A percentile compares a stretch with the other conserved stretches of the same genome.
phyloP scores from a whole-genome alignment of 1,140 invertebrate species.

The Plodia interpunctella region DNA sequence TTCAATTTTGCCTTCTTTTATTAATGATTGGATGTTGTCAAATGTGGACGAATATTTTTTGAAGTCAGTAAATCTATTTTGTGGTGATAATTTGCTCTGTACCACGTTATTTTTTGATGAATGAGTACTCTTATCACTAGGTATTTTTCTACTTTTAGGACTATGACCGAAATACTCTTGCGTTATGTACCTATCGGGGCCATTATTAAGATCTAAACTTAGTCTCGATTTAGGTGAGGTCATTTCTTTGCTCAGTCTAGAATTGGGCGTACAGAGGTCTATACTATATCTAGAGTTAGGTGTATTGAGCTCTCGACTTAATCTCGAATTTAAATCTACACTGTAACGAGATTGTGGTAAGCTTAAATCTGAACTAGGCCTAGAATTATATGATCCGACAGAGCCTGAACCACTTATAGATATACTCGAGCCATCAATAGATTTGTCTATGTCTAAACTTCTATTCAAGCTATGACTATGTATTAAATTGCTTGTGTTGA shows the following conservation, averaged over 20 bases:
- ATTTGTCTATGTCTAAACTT: constrained; percentile 67
- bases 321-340: constrained; percentile 77
- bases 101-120: constrained; percentile 53
- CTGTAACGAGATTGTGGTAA: constrained; percentile 78
- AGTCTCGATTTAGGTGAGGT: constrained; percentile 78
- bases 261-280: constrained; percentile 78
- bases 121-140: constrained; percentile 51
- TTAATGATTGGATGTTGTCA: constrained; percentile 86
- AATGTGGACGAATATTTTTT: constrained; percentile 87
- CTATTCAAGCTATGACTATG: constrained; percentile 65
- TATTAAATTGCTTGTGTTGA: constrained; percentile 60
- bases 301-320: constrained; percentile 78
- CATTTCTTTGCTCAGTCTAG: constrained; percentile 77
- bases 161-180: constrained; percentile 75
- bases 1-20: constrained; percentile 81
- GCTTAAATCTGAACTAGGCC: constrained; percentile 78
- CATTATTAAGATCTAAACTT: constrained; percentile 79
- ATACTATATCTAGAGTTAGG: constrained; percentile 80
- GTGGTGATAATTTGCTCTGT: constrained; percentile 72
- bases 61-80: constrained; percentile 78
- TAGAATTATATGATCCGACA: constrained; percentile 78
- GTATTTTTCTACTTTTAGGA: constrained; percentile 72
- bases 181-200: constrained; percentile 72
- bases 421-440: constrained; percentile 71
- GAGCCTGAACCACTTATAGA: constrained; percentile 76